These are phyloP conservation scores for Neoniphon sammara DNA, from an alignment of 2,797 vertebrate species.

Conservation along the genomic window DNA sequence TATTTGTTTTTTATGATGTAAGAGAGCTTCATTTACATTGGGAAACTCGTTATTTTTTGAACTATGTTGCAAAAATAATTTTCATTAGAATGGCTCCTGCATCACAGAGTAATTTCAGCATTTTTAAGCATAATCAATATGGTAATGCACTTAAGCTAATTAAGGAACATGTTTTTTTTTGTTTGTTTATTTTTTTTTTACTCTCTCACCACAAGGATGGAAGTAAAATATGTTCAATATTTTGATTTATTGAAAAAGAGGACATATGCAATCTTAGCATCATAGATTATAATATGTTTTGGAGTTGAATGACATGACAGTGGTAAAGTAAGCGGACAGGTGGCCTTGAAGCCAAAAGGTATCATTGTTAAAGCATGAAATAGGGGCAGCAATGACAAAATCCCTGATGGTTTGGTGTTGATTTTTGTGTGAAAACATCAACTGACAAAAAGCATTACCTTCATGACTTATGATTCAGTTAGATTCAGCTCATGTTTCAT, in stretches of 20 bases:
- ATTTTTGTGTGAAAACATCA: neutral
- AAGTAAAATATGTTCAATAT: neutral
- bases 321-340: slow-evolving; percentile 11
- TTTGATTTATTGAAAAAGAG: slow-evolving; percentile 1
- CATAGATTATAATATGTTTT: neutral
- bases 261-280: neutral
- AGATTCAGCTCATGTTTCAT: no score
- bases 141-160: neutral
- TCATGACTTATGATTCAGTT: no score
- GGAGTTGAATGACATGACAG: neutral
- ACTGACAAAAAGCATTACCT: no score
- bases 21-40: slow-evolving; percentile 20
- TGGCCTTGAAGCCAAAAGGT: slow-evolving; percentile 16
- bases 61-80: neutral
- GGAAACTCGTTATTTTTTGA: slow-evolving; percentile 1
- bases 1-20: neutral
- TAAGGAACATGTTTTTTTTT: neutral
- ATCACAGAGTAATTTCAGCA: neutral
- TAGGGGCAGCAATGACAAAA: slow-evolving; percentile 9
- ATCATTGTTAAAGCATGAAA: slow-evolving; percentile 23
- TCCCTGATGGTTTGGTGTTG: neutral
- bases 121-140: neutral
- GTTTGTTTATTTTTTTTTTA: no score
- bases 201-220: neutral
- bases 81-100: neutral